phyloP scores from a whole-genome alignment of 2,797 vertebrate genomes.

The Sebastiscus tertius region DNA sequence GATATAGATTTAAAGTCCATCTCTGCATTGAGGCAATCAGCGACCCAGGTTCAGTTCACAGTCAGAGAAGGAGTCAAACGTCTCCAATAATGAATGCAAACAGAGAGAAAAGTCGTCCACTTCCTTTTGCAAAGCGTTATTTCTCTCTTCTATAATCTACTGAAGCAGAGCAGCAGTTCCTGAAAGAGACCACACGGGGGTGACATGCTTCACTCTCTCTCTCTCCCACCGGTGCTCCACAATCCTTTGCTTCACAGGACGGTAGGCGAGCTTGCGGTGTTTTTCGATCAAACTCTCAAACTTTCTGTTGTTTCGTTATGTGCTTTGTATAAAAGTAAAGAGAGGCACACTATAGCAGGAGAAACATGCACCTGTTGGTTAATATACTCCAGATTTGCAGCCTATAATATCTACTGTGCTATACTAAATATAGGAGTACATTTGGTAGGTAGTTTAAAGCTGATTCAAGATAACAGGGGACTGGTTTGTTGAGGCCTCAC shows the following conservation, averaged over 20 bases:
- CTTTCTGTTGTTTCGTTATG: slow-evolving; percentile 22
- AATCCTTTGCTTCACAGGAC: slow-evolving; percentile 36
- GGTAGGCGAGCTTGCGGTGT: slow-evolving; percentile 10
- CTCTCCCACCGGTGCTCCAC: neutral
- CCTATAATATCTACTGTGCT: slow-evolving; percentile 36
- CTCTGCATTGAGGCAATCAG: slow-evolving; percentile 41
- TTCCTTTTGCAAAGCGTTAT: neutral
- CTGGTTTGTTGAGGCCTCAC: slow-evolving; percentile 37
- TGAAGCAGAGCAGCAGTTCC: slow-evolving; percentile 52
- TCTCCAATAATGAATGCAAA: slow-evolving; percentile 40
- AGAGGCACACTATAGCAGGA: slow-evolving; percentile 59
- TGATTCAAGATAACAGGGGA: slow-evolving; percentile 38
- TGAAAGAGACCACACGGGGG: slow-evolving; percentile 54
- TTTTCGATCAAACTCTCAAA: slow-evolving; percentile 2
- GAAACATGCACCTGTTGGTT: slow-evolving; percentile 81
- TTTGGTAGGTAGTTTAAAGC: slow-evolving; percentile 42
- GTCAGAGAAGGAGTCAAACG: slow-evolving; percentile 37
- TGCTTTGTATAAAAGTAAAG: slow-evolving; percentile 47
- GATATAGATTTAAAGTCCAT: slow-evolving; percentile 31
- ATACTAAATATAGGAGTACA: slow-evolving; percentile 41
- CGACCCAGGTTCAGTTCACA: slow-evolving; percentile 63
- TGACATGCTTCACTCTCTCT: slow-evolving; percentile 54
- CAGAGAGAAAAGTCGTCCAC: slow-evolving; percentile 8
- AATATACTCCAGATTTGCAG: slow-evolving; percentile 48
- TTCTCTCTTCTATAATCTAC: slow-evolving; percentile 22